Base-by-base conservation (phyloP, 2,888 invertebrate species). In the Amphimallon solstitiale region DNA sequence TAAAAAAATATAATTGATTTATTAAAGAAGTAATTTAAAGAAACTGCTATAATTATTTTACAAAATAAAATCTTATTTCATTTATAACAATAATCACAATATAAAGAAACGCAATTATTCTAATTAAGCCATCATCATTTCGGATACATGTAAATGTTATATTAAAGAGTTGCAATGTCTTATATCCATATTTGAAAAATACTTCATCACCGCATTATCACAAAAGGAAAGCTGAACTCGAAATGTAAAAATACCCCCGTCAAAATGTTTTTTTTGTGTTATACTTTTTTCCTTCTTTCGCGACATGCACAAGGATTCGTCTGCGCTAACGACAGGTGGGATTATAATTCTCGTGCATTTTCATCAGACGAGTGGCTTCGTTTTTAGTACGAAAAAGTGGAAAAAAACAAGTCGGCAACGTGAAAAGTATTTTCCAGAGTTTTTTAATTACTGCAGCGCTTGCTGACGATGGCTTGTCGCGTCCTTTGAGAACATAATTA, bases 401-500 rank as follows among this genome's bases (percentile, higher is more conserved):
- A 59, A 59, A 54, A 54, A 59, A 59, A 43, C 38, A 54, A 60
- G 60, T 60, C 49, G 43, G 34, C 54, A 54, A 51, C 51, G 66
- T 35, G 40, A 51, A 67, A 65, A 65, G 67, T 67, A 63, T 68
- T 64, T 68, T 48, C 60, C 62, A 45, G 61, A 51, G 65, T 73
- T 74, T 75, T 75, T 74, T 76, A 75, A 76, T 76, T 76, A 76
- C 72, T 68, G 67, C 71, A 67, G 71, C 68, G 75, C 71, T 73
- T 72, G 74, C 70, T 68, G 73, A 72, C 72, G 74, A 71, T 72
- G 72, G 72, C 72, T 70, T 73, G 71, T 72, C 73, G 72, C 71
- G 66, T 70, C 73, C 72, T 76, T 74, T 75, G 75, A 76, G 72
- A 72, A 71, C 73, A 73, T 75, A 76, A 77, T 77, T 76, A 75